Evolutionary conservation across 2,797 vertebrate species (phyloP).

Genomic region (Pseudomugil tenellus): DNA sequence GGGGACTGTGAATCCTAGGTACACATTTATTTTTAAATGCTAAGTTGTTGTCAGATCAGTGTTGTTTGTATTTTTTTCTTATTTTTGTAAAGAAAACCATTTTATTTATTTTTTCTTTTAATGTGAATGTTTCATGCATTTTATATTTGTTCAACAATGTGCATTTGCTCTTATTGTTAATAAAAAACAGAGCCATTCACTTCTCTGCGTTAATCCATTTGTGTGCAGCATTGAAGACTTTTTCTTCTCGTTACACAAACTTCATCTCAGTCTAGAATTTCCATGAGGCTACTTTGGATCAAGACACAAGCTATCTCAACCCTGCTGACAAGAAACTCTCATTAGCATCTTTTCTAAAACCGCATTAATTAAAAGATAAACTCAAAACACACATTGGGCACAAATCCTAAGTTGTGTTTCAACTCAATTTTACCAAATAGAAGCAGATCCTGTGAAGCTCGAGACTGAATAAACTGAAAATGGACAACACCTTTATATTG

Average conservation of each 20-base stretch:
- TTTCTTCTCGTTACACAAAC: not conserved
- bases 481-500: too few relatives aligned
- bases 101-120: slow-evolving; percentile 84
- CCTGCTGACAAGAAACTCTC: accelerated
- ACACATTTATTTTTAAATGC: slow-evolving; percentile 84
- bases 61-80: slow-evolving; percentile 79
- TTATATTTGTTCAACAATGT: slow-evolving; percentile 89
- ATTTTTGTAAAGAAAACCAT: slow-evolving; percentile 87
- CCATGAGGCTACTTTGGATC: not conserved
- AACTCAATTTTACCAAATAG: too few relatives aligned
- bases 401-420: too few relatives aligned
- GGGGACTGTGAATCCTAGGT: slow-evolving; percentile 79
- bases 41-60: slow-evolving; percentile 87
- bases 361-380: not conserved
- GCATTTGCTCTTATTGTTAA: slow-evolving; percentile 94
- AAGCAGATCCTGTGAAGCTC: too few relatives aligned
- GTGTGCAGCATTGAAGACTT: not conserved
- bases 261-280: not conserved
- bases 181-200: slow-evolving; percentile 87
- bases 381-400: too few relatives aligned
- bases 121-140: slow-evolving; percentile 91
- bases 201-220: slow-evolving; percentile 15
- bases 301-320: not conserved
- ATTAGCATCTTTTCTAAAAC: not conserved
- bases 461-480: too few relatives aligned